Base-by-base conservation (phyloP, 2,113 vertebrate genomes). In the Halcyon senegalensis region DNA sequence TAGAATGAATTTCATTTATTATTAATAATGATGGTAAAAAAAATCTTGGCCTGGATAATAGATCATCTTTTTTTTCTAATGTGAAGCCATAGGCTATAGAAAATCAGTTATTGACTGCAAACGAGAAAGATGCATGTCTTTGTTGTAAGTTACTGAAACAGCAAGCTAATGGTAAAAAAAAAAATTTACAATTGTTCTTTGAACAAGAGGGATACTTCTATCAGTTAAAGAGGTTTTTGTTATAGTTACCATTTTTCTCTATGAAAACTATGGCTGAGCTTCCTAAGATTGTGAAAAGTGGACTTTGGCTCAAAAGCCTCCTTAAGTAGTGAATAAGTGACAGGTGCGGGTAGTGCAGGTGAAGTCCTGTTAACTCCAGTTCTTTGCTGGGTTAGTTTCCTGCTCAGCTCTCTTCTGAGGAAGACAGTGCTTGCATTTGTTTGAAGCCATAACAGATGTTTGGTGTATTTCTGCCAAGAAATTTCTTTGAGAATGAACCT, bases 101-200 rank as follows among this genome's bases (percentile, higher is more conserved):
- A 95, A 93, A 76, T 92, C 35, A 46, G 23, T 84, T 97, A 66
- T 48, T 94, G 69, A 67, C 73, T 91, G 48, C 55, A 78, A 69
- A 80, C 12, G 41, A 31, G 35, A 33, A 27, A 66, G 8, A 23
- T 68, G 30, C 5, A 9, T 31, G 4, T 43, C 24, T 80, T 33
- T 66, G 46, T 60, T 33, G 8, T 51, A 35, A 66, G 30, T 44
- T 74, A 44, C 51, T 67, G 41, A 70, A 83, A 50, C 10, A 81
- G 43, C 28, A 85, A 43, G 2, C 5, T 44, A 48, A 25, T 3
- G 5, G 7, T 70, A 31, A 78, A 55, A 81, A 55, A 81, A 93
- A 35, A 60, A 92, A 55, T 20, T 15, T 1, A 9, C 23, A 41
- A 13, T 60, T 85, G 21, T 41, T 83, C 46, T 89, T 84, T 66